Percentiles rank a stretch among this genome's conserved stretches.
Conservation (phyloP, 2,797 vertebrate genomes). For the Neoniphon sammara region DNA sequence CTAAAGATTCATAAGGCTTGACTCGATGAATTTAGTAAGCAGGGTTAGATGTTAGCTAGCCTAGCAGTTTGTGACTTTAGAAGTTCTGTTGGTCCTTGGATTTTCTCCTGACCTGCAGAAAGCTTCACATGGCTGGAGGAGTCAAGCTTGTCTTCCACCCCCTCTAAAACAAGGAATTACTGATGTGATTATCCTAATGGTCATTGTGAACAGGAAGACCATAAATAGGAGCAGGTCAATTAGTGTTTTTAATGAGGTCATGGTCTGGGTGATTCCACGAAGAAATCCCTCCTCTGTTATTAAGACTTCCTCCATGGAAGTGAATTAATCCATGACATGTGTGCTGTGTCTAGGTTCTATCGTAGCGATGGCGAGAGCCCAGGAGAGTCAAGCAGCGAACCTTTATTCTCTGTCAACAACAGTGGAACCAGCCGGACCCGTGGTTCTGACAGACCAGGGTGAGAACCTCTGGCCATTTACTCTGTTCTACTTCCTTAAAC, state of each 20-base stretch:
- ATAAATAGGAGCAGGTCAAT: conserved; percentile 57
- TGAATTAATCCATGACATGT: conserved; percentile 41
- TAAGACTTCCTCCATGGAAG: conserved; percentile 46
- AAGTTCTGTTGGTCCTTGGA: not conserved
- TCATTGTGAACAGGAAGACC: conserved; percentile 72
- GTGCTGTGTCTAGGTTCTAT: conserved; percentile 86
- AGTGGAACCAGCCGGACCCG: conserved; percentile 87
- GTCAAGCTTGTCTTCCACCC: not conserved
- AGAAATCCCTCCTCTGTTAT: conserved; percentile 51
- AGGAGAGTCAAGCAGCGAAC: conserved; percentile 90
- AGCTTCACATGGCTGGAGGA: not conserved
- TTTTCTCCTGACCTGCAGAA: not conserved
- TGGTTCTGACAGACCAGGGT: conserved; percentile 88
- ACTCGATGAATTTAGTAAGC: not conserved
- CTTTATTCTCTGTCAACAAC: conserved; percentile 90
- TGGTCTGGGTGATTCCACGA: conserved; percentile 51
- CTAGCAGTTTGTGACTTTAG: not conserved
- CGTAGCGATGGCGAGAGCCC: conserved; percentile 93
- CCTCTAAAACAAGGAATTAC: not conserved
- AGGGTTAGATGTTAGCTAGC: not conserved
- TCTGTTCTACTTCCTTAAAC: too few species aligned
- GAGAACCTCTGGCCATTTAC: conserved; percentile 36
- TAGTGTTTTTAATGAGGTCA: conserved; percentile 64
- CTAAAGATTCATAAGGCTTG: not conserved
- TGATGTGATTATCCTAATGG: conserved; percentile 71